phyloP scores from a whole-genome alignment of 2,888 invertebrate species.

The Urechis unicinctus region DNA sequence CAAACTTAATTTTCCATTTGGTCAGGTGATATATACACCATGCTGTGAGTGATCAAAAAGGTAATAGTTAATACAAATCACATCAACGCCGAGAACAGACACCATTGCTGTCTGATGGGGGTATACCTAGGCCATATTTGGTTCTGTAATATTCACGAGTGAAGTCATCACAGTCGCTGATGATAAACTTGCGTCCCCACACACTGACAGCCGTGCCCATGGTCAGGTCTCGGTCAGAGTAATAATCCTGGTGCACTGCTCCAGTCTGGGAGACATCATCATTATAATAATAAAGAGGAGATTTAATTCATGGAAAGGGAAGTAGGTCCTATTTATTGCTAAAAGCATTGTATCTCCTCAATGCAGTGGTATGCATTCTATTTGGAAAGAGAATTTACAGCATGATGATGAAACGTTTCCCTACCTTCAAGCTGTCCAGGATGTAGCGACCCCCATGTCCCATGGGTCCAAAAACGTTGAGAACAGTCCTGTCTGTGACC shows the following conservation, averaged over 20 bases:
- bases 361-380: no score
- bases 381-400: neutral
- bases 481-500: constrained; percentile 46
- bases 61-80: no score
- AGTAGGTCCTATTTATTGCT: neutral
- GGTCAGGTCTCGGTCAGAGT: constrained; percentile 67
- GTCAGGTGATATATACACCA: no score
- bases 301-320: neutral
- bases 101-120: no score
- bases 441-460: constrained; percentile 41
- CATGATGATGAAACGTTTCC: neutral
- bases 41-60: no score
- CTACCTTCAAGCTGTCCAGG: constrained; percentile 47
- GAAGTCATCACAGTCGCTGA: constrained; percentile 78
- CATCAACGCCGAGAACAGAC: no score
- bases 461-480: constrained; percentile 51
- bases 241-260: constrained; percentile 43
- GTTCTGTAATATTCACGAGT: constrained; percentile 77
- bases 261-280: constrained; percentile 39
- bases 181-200: constrained; percentile 71
- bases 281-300: constrained; percentile 7
- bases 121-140: constrained; percentile 53
- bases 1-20: no score
- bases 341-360: neutral
- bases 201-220: constrained; percentile 77